Conservation (phyloP, 2,113 vertebrate genomes). For the Heptranchias perlo region DNA sequence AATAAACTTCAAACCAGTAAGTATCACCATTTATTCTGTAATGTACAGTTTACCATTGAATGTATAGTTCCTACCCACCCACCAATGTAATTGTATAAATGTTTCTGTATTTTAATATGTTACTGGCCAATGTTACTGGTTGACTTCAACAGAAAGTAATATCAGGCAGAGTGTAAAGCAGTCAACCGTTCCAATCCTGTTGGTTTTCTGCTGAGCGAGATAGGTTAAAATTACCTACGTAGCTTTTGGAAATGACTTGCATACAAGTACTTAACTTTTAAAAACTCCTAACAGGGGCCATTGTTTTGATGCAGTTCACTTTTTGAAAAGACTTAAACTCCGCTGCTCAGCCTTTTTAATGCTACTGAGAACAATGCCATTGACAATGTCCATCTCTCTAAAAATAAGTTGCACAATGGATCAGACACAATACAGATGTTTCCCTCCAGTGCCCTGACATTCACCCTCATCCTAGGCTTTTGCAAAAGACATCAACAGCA, state of each 20-base stretch:
- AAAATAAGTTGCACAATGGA: background rate
- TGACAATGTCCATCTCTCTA: background rate
- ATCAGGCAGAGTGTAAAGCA: background rate
- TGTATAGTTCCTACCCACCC: background rate
- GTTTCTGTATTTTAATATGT: background rate
- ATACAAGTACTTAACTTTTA: too few species aligned
- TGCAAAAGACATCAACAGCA: background rate
- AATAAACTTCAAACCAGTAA: background rate
- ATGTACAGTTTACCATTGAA: background rate
- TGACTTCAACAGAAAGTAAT: background rate
- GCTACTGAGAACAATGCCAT: background rate
- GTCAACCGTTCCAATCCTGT: background rate
- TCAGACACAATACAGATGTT: background rate
- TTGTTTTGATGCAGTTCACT: background rate
- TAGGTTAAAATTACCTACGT: background rate
- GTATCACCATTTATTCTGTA: background rate
- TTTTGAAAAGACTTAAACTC: background rate
- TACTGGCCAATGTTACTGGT: too few species aligned
- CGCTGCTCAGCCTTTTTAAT: background rate
- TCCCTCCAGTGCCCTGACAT: background rate
- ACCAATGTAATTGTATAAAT: background rate
- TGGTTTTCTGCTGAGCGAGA: background rate
- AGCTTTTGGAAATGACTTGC: too few species aligned
- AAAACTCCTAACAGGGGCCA: background rate
- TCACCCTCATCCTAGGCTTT: background rate